phyloP scores from a whole-genome alignment of 2,888 invertebrate species.

The Neria commutata region DNA sequence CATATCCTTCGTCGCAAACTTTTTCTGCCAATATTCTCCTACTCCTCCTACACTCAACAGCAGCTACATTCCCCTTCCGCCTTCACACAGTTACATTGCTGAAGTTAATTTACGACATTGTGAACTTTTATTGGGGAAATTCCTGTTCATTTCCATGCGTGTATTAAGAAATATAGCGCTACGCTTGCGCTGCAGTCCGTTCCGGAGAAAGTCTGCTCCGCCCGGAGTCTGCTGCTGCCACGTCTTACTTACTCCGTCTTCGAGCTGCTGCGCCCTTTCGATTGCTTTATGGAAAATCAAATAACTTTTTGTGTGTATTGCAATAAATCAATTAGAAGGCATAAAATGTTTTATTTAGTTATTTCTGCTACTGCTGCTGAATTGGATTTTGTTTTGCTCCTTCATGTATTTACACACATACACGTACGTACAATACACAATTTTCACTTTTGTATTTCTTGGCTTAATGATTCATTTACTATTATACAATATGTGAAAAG shows the following conservation, averaged over 20 bases:
- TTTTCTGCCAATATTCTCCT: slow-evolving; percentile 31
- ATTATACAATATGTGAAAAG: no score
- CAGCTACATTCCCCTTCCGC: slow-evolving; percentile 18
- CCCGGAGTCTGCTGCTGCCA: slow-evolving; percentile 7
- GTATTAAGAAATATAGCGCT: slow-evolving; percentile 54
- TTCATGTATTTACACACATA: no score
- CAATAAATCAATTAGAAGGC: slow-evolving; percentile 22
- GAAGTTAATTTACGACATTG: slow-evolving; percentile 56
- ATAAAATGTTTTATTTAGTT: no score
- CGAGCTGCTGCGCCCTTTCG: slow-evolving; percentile 3
- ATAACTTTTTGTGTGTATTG: slow-evolving; percentile 7
- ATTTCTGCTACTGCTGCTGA: no score
- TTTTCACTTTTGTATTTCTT: no score
- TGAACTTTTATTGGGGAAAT: slow-evolving; percentile 62
- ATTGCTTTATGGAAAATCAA: slow-evolving; percentile 21
- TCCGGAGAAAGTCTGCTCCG: slow-evolving; percentile 19
- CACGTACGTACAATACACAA: no score
- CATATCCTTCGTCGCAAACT: slow-evolving; percentile 18
- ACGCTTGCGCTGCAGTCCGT: slow-evolving; percentile 42
- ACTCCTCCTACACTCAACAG: background rate
- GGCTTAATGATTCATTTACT: no score
- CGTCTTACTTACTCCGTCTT: slow-evolving; percentile 10
- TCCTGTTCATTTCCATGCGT: slow-evolving; percentile 57
- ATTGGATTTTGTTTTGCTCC: no score
- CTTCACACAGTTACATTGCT: slow-evolving; percentile 26